phyloP scores from a whole-genome alignment of 2,888 invertebrate species.

The Creontiades dilutus region DNA sequence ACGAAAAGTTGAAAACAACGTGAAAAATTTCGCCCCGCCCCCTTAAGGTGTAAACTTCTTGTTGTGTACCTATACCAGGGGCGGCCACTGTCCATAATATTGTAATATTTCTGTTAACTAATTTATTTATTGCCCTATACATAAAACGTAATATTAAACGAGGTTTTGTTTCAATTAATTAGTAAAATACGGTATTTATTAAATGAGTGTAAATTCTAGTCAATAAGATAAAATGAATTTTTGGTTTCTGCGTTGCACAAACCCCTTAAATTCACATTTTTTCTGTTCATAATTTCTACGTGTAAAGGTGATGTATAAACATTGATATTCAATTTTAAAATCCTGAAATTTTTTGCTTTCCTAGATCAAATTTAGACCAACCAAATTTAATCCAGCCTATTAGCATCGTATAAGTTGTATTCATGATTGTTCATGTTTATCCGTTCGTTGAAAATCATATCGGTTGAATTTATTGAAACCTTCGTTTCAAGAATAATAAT shows the following conservation, averaged over 20 bases:
- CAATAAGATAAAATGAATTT: constrained; percentile 46
- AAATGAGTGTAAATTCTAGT: constrained; percentile 70
- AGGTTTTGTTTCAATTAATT: constrained; percentile 7
- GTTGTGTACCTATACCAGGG: background rate
- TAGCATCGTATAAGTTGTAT: background rate
- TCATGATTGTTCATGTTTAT: background rate
- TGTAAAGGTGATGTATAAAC: background rate
- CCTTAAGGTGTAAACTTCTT: background rate
- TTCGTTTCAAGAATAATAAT: background rate
- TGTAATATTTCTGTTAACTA: constrained; percentile 39
- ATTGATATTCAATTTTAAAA: background rate
- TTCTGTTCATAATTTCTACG: background rate
- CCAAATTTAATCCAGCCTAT: too few relatives aligned
- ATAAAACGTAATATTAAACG: constrained; percentile 38
- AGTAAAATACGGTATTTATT: constrained; percentile 55
- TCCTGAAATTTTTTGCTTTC: too few relatives aligned
- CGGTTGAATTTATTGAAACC: background rate
- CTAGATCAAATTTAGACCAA: too few relatives aligned
- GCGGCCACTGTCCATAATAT: constrained; percentile 26
- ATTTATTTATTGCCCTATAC: constrained; percentile 57
- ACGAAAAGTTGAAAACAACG: background rate
- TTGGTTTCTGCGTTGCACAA: background rate
- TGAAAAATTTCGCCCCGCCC: background rate
- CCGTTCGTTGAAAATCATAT: background rate
- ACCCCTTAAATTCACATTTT: background rate